Evolutionary conservation across 1,140 invertebrate genomes (phyloP), one percentile per base, ranked within the genome.

Genomic region (Drosophila athabasca): DNA sequence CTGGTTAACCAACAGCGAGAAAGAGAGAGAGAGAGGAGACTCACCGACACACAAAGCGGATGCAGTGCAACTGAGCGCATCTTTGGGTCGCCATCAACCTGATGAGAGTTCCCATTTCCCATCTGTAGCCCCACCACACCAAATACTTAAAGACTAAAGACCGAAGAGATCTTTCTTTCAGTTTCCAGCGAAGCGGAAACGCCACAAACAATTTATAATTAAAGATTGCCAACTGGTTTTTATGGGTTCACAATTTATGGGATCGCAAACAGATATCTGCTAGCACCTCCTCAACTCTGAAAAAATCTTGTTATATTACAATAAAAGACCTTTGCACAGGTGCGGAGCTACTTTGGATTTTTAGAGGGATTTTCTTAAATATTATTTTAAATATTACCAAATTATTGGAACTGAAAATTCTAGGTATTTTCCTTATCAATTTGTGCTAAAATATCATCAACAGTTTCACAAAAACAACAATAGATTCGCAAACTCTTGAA

Each of bases 41-140:
- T 80, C 55, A 3, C 17, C 51, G 69, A 73, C 49, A 51, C 57
- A 39, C 35, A 53, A 84, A 85, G 74, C 82, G 82, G 82, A 85
- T 85, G 82, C 81, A 85, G 65, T 77, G 81, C 80, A 84, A 58
- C 82, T 85, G 81, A 85, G 81, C 81, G 81, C 82, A 85, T 85
- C 82, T 85, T 85, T 62, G 53, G 59, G 71, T 68, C 72, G n/a
- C 62, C 29, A 65, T 22, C 65, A 69, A 69, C 66, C 66, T 69
- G 66, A 69, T 44, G 51, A 43, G 66, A 52, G 57, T 49, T 65
- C 43, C 46, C 55, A 48, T 45, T 45, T 17, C 45, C 15, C 15
- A 17, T 51, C 49, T 6, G 58, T 59, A 72, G 62, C 45, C 49
- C 15, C 17, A 29, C 31, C 39, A 45, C 61, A 31, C 62, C 50